phyloP scores from a whole-genome alignment of 2,113 vertebrate species.

The Apteryx owenii region DNA sequence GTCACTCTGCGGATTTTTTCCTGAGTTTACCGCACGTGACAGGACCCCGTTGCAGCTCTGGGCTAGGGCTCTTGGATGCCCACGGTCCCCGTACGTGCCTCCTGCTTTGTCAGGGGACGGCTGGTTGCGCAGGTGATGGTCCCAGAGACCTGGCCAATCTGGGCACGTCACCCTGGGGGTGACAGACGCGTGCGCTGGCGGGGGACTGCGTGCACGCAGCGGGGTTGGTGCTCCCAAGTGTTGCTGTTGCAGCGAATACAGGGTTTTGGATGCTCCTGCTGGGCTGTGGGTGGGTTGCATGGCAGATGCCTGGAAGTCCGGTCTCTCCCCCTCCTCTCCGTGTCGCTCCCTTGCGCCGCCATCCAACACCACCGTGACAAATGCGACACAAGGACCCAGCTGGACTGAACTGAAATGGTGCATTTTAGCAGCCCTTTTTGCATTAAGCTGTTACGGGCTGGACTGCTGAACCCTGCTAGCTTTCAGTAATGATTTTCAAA shows the following conservation, averaged over 20 bases:
- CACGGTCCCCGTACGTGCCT: too few relatives aligned
- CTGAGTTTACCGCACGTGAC: too few relatives aligned
- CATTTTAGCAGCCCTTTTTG: neutral
- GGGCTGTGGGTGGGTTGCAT: neutral
- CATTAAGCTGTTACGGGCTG: neutral
- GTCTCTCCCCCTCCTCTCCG: rapidly evolving
- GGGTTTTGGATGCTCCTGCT: neutral
- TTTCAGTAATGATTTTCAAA: neutral
- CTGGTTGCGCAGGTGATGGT: neutral
- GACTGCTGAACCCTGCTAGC: neutral
- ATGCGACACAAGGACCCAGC: neutral
- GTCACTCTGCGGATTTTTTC: neutral
- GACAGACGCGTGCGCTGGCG: neutral
- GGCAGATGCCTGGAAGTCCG: neutral
- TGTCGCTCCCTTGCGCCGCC: neutral
- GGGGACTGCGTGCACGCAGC: neutral
- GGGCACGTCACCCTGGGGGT: neutral
- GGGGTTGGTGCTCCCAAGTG: rapidly evolving
- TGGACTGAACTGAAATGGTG: neutral
- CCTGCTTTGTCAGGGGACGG: neutral
- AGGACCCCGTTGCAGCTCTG: too few relatives aligned
- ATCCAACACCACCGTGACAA: neutral
- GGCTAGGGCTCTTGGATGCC: too few relatives aligned
- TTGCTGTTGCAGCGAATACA: rapidly evolving
- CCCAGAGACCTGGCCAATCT: neutral